These are phyloP conservation scores for Platichthys flesus DNA, from an alignment of 2,113 vertebrate species.

Conservation along the genomic window DNA sequence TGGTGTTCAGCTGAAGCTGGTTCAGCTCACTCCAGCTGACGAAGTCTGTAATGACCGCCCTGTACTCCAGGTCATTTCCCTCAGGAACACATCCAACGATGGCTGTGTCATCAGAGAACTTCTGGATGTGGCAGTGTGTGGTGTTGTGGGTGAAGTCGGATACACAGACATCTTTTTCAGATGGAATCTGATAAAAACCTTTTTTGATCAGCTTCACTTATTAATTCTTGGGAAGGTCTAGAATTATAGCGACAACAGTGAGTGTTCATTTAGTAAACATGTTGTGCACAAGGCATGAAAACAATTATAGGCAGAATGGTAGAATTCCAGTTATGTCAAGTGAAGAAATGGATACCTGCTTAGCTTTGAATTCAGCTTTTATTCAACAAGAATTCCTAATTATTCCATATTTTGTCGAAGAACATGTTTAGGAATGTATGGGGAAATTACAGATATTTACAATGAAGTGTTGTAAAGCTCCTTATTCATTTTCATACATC, in stretches of 20 bases:
- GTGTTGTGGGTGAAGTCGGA: no score
- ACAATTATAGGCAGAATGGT: neutral
- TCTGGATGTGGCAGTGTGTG: no score
- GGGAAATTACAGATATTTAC: neutral
- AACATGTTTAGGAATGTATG: neutral
- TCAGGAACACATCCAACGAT: no score
- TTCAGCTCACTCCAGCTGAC: no score
- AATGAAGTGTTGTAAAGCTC: neutral
- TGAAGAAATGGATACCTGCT: neutral
- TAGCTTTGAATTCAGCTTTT: neutral
- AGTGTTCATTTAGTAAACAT: no score
- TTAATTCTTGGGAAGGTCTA: no score
- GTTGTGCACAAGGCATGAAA: no score
- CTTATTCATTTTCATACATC: neutral
- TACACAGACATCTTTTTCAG: neutral
- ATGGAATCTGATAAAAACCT: neutral
- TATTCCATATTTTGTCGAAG: neutral
- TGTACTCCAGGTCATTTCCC: no score
- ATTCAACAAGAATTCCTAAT: neutral
- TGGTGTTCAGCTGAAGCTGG: no score
- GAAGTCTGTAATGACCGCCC: no score
- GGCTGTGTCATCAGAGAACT: no score
- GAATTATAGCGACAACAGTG: no score
- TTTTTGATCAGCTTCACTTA: neutral
- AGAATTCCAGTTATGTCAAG: neutral